A percentile compares a stretch with the other conserved stretches of the same genome.
These are phyloP conservation scores for Dasypus novemcinctus DNA, from an alignment of 2,113 vertebrate species.

Conservation along the genomic window DNA sequence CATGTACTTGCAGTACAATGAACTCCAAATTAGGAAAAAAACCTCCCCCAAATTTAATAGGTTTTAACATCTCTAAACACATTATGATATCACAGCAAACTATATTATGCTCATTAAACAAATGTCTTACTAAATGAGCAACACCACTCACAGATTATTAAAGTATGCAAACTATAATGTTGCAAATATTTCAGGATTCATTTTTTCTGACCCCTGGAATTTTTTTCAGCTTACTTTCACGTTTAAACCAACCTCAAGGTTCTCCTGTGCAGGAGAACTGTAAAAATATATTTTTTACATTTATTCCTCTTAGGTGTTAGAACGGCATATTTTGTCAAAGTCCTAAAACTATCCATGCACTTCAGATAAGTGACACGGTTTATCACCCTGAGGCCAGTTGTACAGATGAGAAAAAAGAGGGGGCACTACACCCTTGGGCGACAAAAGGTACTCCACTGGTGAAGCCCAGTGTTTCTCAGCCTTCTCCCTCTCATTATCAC, in stretches of 20 bases:
- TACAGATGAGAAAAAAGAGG: neutral
- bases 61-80: neutral
- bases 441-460: fast-evolving
- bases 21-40: neutral
- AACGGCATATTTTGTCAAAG: neutral
- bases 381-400: neutral
- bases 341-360: neutral
- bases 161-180: neutral
- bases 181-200: neutral
- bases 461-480: neutral
- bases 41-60: neutral
- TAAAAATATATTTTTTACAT: neutral
- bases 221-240: neutral
- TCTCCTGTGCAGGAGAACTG: neutral
- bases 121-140: neutral
- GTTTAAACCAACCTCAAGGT: slow-evolving; percentile 6
- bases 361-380: neutral
- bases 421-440: neutral
- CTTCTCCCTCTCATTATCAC: neutral
- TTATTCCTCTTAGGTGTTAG: neutral
- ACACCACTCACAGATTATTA: neutral
- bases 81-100: neutral
- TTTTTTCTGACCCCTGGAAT: neutral
- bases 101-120: neutral
- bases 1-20: no score